Evolutionary conservation across 2,113 vertebrate genomes (phyloP), one percentile per base, ranked within the genome.

Genomic region (Suricata suricatta): DNA sequence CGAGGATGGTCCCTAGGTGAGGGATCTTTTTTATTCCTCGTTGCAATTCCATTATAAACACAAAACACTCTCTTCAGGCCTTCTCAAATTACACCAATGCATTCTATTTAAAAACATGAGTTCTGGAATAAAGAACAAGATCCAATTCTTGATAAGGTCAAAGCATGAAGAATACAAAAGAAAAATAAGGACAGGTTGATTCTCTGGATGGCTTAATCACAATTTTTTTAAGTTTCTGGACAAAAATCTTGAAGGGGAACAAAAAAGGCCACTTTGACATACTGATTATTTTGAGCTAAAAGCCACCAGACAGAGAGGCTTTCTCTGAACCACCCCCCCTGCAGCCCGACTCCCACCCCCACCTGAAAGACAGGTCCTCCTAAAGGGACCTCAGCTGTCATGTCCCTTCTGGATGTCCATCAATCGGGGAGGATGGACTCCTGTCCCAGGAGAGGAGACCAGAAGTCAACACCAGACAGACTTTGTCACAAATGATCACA

Each of bases 201-300:
- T 95, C 44, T 92, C 77, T 13, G 23, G 27, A 14, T 74, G 10
- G 17, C 8, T 16, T 74, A 41, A 88, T 54, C 47, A 33, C 12
- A 90, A 95, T 90, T 86, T 71, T 44, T 44, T 7, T 71, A 83
- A 95, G 86, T 44, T 13, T 7, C 0, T 44, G 29, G 72, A 79
- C 44, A 96, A 93, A 96, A 95, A 80, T 85, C 74, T 81, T 54
- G 21, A 92, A 81, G 66, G 54, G 33, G 44, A 64, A 35, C 27
- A 79, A 44, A 81, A 72, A n/a, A 35, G 35, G 71, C 47, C 69
- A 68, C 38, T 85, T 69, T 85, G 60, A 69, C 44, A 29, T 44
- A 79, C n/a, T 31, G 57, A 86, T 69, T 68, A 69, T 47, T 69
- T 57, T 90, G 47, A 91, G 38, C 19, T 69, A 17, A 23, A 50